Evolutionary conservation across 2,797 vertebrate genomes (phyloP), one percentile per base, ranked within the genome.

Genomic region (Lophius americanus): DNA sequence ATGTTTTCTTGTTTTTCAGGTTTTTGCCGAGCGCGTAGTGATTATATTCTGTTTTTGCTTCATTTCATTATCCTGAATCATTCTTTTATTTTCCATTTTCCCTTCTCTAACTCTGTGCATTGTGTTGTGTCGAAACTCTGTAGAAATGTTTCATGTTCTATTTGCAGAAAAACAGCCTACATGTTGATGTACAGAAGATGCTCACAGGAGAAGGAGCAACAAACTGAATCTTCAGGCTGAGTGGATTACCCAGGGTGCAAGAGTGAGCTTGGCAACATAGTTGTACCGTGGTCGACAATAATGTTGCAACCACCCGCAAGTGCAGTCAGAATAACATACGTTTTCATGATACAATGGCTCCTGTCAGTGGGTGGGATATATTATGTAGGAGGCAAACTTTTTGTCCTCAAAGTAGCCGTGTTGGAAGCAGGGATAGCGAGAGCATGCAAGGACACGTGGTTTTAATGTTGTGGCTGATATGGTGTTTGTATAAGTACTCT

Each of bases 151-250:
- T 4, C 23, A 35, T 60, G 2, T 74, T 72, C 1, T 68, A 48
- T 69, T 72, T 57, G 36, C 75, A 78, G 82, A 3, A 0, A 0
- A 5, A 92, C 91, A 0, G 92, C 92, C 0, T 93, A 93, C 79
- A 91, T 93, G 90, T 73, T 93, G 35, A 86, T 93, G 84, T 93
- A 93, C 82, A 88, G 90, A 86, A 85, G 65, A 88, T 8, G 3
- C 13, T 48, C 23, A 3, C 37, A 46, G 10, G 64, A 76, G 7
- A 43, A 54, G 1, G 11, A 41, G 55, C 61, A 10, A 10, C 75
- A 69, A 46, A 62, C 54, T 12, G 51, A 65, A 48, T 11, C 60
- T 3, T 85, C 74, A 0, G 66, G 77, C 46, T 89, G 68, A 88
- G 12, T 12, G n/a, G 42, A 70, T 43, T 13, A 53, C 13, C n/a